phyloP scores from a whole-genome alignment of 2,797 vertebrate genomes.

The Cichlasoma orientale region DNA sequence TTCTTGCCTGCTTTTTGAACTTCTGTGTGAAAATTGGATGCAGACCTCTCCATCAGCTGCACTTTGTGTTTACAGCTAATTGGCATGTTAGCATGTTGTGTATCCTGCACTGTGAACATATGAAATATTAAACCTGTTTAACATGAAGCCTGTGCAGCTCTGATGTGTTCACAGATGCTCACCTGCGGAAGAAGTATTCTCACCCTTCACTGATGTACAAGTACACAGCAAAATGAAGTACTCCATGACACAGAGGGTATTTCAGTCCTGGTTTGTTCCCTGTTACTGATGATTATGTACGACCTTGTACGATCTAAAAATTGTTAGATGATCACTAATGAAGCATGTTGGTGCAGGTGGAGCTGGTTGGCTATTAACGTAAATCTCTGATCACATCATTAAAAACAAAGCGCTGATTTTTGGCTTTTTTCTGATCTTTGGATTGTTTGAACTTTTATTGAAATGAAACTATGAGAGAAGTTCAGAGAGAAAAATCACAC shows the following conservation, averaged over 20 bases:
- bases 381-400: not conserved
- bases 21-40: not conserved
- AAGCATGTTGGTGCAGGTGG: not conserved
- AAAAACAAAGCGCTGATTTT: not conserved
- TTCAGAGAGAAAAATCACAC: not conserved
- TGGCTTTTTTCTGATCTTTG: not conserved
- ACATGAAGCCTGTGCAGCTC: not conserved
- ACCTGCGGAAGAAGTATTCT: not conserved
- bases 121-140: not conserved
- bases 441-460: not conserved
- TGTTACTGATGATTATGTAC: not conserved
- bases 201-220: not conserved
- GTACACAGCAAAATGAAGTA: not conserved
- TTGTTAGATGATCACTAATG: not conserved
- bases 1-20: not conserved
- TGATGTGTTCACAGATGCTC: not conserved
- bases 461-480: not conserved
- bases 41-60: not conserved
- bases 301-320: no score
- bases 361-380: not conserved
- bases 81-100: slow-evolving; percentile 14
- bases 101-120: not conserved
- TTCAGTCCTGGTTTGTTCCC: not conserved
- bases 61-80: not conserved
- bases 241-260: not conserved